These are phyloP conservation scores for Rhabdomys dilectus DNA, from an alignment of 2,113 vertebrate genomes.

Conservation along the genomic window DNA sequence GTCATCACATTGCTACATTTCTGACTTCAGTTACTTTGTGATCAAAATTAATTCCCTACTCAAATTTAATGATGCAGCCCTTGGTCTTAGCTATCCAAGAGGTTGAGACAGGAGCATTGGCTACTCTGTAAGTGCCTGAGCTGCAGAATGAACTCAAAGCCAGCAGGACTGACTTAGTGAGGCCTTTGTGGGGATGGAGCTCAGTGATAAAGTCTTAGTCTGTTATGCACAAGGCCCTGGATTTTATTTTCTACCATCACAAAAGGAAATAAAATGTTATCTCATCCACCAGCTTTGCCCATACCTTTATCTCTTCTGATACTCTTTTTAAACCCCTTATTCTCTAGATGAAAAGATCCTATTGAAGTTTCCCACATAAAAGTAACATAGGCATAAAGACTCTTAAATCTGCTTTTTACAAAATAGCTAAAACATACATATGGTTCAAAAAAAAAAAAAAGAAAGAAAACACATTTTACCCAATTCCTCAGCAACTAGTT, in stretches of 20 bases:
- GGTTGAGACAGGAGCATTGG: not conserved
- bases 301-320: not conserved
- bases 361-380: not conserved
- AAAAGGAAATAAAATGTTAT: not conserved
- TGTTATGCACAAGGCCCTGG: not conserved
- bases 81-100: not conserved
- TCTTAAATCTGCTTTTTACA: not conserved
- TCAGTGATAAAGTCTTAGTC: not conserved
- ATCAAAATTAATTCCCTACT: not conserved
- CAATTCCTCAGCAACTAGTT: not conserved
- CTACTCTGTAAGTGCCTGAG: not conserved
- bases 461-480: not conserved
- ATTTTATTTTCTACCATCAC: not conserved
- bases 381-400: not conserved
- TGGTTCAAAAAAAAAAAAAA: not conserved
- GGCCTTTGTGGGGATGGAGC: not conserved
- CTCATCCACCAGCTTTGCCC: not conserved
- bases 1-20: not conserved
- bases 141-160: not conserved
- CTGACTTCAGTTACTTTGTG: not conserved
- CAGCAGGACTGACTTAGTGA: not conserved
- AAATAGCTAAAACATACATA: not conserved
- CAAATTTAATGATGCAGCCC: not conserved
- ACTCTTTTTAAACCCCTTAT: constrained; percentile 12
- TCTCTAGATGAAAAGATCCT: not conserved